Evolutionary conservation across 2,797 vertebrate genomes (phyloP).

Genomic region (Chelon labrosus): DNA sequence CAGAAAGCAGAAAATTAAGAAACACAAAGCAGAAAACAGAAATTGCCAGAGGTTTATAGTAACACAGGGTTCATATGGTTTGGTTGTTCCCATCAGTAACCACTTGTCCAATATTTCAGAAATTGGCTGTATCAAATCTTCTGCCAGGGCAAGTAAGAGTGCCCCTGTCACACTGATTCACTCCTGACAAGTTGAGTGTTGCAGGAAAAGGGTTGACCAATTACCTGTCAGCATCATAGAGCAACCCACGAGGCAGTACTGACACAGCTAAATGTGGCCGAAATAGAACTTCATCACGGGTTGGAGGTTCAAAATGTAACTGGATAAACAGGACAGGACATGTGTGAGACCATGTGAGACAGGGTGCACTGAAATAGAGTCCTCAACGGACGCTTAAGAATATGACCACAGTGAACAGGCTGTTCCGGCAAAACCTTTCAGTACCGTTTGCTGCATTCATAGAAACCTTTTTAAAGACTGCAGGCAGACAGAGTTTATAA

Average conservation of each 20-base stretch:
- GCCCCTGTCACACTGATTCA: conserved; percentile 35
- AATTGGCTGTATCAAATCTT: background rate
- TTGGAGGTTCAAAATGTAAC: conserved; percentile 30
- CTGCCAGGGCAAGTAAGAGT: conserved; percentile 31
- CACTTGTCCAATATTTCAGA: conserved; percentile 21
- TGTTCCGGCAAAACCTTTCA: conserved; percentile 6
- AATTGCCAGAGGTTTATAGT: conserved; percentile 14
- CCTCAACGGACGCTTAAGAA: conserved; percentile 10
- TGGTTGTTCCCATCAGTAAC: conserved; percentile 25
- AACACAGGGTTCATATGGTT: conserved; percentile 24
- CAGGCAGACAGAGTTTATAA: background rate
- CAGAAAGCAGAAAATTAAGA: background rate
- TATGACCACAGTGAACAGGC: conserved; percentile 25
- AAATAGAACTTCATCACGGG: conserved; percentile 18
- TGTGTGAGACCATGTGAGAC: conserved; percentile 1
- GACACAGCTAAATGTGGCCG: background rate
- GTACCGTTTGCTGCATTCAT: background rate
- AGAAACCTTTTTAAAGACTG: background rate
- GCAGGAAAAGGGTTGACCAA: conserved; percentile 25
- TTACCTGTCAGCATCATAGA: conserved; percentile 28
- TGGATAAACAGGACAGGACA: conserved; percentile 9
- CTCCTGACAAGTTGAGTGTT: conserved; percentile 19
- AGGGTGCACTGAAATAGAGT: background rate
- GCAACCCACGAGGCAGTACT: conserved; percentile 3
- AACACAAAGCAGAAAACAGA: conserved; percentile 5